Evolutionary conservation across 2,113 vertebrate species (phyloP).

Genomic region (Ceyx cyanopectus): DNA sequence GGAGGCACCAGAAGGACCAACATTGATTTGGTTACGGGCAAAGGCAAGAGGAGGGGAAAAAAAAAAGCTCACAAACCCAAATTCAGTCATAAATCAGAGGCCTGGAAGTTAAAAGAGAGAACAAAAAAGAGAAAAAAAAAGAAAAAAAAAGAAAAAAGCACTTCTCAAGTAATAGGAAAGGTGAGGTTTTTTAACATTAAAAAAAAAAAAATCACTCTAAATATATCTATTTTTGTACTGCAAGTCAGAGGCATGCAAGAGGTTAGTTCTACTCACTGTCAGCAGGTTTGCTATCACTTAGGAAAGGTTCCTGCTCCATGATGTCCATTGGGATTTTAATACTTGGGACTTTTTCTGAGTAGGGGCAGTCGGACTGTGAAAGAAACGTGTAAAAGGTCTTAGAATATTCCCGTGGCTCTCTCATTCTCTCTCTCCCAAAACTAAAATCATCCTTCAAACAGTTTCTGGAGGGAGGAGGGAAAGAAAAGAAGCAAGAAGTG

Average conservation of each 20-base stretch:
- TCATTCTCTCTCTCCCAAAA: not conserved
- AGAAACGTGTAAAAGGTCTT: conserved; percentile 81
- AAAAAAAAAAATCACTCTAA: not conserved
- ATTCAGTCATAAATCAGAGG: conserved; percentile 4
- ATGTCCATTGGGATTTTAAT: conserved; percentile 99
- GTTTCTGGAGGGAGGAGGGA: not conserved
- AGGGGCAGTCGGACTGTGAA: conserved; percentile 97
- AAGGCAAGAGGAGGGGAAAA: not conserved
- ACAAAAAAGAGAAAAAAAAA: not conserved
- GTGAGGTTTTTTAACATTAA: not conserved
- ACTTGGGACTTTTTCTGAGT: conserved; percentile 95
- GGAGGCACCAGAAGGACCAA: conserved; percentile 38
- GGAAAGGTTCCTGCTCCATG: conserved; percentile 98
- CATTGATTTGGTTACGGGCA: not conserved
- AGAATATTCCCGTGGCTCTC: conserved; percentile 57
- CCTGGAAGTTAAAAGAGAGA: not conserved
- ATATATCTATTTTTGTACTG: not conserved
- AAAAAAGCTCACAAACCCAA: not conserved
- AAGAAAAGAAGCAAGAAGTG: not conserved
- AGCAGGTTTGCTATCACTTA: conserved; percentile 92
- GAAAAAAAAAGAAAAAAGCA: not conserved
- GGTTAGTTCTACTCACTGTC: conserved; percentile 94
- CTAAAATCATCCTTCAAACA: not conserved
- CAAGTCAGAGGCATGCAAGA: conserved; percentile 72
- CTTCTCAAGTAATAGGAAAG: not conserved